phyloP scores from a whole-genome alignment of 1,140 invertebrate genomes.

The Conopomorpha cramerella region DNA sequence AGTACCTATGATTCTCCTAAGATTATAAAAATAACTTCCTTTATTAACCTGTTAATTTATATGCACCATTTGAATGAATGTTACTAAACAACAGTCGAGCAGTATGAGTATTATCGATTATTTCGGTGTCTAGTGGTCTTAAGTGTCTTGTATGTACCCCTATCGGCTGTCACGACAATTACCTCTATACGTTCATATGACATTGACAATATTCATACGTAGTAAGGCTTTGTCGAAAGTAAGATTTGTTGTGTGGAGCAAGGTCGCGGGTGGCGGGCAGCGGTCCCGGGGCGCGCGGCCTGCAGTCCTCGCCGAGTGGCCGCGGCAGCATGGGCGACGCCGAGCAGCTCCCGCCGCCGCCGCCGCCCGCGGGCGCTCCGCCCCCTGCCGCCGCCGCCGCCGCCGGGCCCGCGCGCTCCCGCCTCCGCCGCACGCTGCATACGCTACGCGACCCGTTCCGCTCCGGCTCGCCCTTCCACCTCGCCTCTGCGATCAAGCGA shows the following conservation, averaged over 20 bases:
- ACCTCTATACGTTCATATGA: no score
- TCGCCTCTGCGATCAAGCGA: constrained; percentile 41
- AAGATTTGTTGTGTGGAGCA: constrained; percentile 17
- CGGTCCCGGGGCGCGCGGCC: constrained; percentile 2
- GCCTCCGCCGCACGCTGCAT: constrained; percentile 39
- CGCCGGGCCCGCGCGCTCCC: constrained; percentile 14
- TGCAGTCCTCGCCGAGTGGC: constrained; percentile 32
- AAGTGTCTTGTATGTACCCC: constrained; percentile 4
- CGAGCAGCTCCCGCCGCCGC: constrained; percentile 19
- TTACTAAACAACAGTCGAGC: no score
- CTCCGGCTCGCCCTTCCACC: constrained; percentile 47
- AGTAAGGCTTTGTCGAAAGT: constrained; percentile 22
- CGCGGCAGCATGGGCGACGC: constrained; percentile 28
- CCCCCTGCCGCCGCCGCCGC: constrained; percentile 5
- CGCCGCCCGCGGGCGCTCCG: constrained; percentile 11
- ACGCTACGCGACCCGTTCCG: constrained; percentile 48
- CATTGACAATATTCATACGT: no score
- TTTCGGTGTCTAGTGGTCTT: constrained; percentile 3
- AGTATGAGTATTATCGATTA: neutral
- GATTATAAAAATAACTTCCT: no score
- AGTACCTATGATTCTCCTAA: no score
- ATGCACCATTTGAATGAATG: no score
- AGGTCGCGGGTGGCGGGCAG: constrained; percentile 4
- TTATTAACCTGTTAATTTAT: no score
- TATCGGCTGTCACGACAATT: no score